Base-by-base conservation (phyloP, 2,888 invertebrate genomes). In the Drosophila prolongata region DNA sequence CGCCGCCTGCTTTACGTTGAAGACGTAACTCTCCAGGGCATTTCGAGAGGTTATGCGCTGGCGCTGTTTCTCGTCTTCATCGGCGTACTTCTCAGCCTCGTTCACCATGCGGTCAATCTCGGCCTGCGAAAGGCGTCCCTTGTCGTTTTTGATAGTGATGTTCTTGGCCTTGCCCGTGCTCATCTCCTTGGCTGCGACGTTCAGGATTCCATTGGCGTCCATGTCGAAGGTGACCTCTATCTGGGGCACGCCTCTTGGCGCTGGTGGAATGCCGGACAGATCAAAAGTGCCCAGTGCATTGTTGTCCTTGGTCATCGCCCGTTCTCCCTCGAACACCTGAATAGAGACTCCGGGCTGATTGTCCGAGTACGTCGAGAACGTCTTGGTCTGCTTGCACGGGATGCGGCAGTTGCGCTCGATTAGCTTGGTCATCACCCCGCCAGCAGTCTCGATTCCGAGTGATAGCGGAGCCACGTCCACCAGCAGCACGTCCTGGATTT, bases 271-370 rank as follows among this genome's bases (percentile, higher is more conserved):
- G 19, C 98, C 98, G 24, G 97, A 96, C 60, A 99, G 94, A 91
- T 99, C 98, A 92, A 99, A 99, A 91, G 97, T 98, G 68, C 99
- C 99, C 75, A 99, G 94, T 40, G 97, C 93, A 92, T 98, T 97
- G 94, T 98, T 98, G 92, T 98, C 98, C 90, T 96, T 97, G 79
- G 98, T 98, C 97, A 98, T 96, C 49, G 97, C 96, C 35, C 96
- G 93, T 92, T 96, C 96, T 49, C 96, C 96, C 90, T 96, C 95
- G 90, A 94, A 95, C n/a, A 95, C 95, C 90, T 95, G 95, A 77
- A 96, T 95, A 27, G 95, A 94, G 37, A 96, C 96, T 0, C 94
- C 95, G 1, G 95, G 94, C 91, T 97, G 97, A 92, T 96, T 96
- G 92, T 97, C 96, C 0, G 95, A 93, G 90, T 95, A 96, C 0